Base-by-base conservation (phyloP, 2,113 vertebrate species). In the Columba livia region DNA sequence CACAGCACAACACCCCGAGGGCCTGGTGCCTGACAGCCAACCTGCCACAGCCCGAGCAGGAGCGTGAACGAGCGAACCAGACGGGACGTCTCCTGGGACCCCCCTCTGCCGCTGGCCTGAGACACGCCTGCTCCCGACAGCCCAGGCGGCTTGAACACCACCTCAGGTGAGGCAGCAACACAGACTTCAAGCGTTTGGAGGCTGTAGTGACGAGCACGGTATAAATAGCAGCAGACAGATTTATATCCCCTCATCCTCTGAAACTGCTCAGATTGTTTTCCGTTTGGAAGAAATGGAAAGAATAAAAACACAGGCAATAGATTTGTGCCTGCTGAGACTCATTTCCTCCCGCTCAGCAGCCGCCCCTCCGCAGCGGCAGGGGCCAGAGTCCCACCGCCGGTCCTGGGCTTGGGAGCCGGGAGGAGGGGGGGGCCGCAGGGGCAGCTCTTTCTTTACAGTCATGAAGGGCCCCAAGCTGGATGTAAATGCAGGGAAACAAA, bases 191-290 rank as follows among this genome's bases (percentile, higher is more conserved):
- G 51, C 74, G 65, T 69, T 97, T 83, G 82, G 91, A 87, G 38
- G 15, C 74, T 21, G 58, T 23, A 81, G 64, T 42, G 88, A 90
- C 0, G 4, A 94, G 60, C 21, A 10, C 0, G 0, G 28, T 91
- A 95, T 87, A 97, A 96, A 96, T 85, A 93, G 93, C 69, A 90
- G 85, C 83, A 83, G 89, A 85, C 61, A 94, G 93, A 95, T 95
- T 94, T 93, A 90, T 62, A 90, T 47, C 15, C 53, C 56, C 31
- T 91, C 61, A 67, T 94, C 72, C 81, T 83, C 88, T 34, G 78
- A 92, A 91, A 83, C 50, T 16, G 89, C 77, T 89, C 80, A 25
- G 84, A 62, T 50, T 91, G 84, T 75, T 94, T 96, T 70, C 26
- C 67, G 26, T 89, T 95, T 58, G 90, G 64, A 91, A 87, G 86